Evolutionary conservation across 92 coral and sea anemone genomes (phyloP), one percentile per base, ranked within the genome.

Genomic region (Plumapathes pennacea): DNA sequence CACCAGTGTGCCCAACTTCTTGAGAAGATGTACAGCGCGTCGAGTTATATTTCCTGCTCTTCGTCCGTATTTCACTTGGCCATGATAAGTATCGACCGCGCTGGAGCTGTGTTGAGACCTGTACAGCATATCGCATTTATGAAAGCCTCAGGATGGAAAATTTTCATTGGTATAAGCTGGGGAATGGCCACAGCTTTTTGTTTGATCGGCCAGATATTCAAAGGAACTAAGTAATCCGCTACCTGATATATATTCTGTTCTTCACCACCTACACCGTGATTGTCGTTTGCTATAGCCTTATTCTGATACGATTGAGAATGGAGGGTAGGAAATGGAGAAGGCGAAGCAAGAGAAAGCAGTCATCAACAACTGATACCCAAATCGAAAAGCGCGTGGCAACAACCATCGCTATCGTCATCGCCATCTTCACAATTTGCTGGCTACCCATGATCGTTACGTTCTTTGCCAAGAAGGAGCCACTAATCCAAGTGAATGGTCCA

Each of bases 61-160:
- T 48, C 77, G 3, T 77, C 84, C 1, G 44, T 77, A 2, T 64
- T 50, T 7, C 75, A 76, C 39, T 43, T 76, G 63, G 84, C 84
- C 5, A 64, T 71, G 10, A 77, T 77, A 41, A 68, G 84, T 38
- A 50, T 77, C 0, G 84, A 77, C 25, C 78, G 84, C 12, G 63
- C 64, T 5, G 27, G 67, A 8, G 78, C 74, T 23, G 61, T 77
- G 0, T 60, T 50, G 15, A 56, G 51, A 25, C 84, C 84, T 51
- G 64, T 67, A 34, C 66, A 38, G 30, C 56, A 77, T 54, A 55
- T 44, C 44, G 25, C 31, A 27, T 60, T 69, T 17, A 50, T 77
- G 70, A 46, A 57, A 32, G 69, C 14, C 25, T 60, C 42, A 14
- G 84, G 84, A 4, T 60, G 58, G 13, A 69, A 69, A 3, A 28